A percentile compares a stretch with the other conserved stretches of the same genome.
These are phyloP conservation scores for Albula glossodonta DNA, from an alignment of 2,113 vertebrate species.

Conservation along the genomic window DNA sequence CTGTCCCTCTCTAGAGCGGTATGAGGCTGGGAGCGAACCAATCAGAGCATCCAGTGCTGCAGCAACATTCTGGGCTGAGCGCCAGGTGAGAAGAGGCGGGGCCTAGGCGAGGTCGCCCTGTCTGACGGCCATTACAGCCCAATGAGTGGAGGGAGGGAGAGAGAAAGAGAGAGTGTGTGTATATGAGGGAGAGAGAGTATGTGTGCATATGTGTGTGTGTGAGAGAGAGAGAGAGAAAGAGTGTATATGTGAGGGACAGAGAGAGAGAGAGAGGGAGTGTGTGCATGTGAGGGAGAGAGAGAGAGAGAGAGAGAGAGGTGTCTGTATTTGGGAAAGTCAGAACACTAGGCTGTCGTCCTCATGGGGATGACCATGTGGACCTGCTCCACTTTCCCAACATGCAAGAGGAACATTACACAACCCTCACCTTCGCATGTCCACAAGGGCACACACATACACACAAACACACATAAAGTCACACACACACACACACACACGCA, in stretches of 20 bases:
- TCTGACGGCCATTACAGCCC: slow-evolving; percentile 69
- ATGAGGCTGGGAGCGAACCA: slow-evolving; percentile 66
- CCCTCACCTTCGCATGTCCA: slow-evolving; percentile 12
- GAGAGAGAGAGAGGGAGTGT: slow-evolving; percentile 7
- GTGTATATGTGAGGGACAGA: background rate
- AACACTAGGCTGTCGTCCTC: background rate
- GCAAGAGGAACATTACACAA: background rate
- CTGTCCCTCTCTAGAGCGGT: slow-evolving; percentile 66
- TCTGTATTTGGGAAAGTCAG: background rate
- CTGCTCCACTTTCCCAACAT: background rate
- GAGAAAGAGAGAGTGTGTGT: background rate
- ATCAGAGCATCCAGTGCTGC: slow-evolving; percentile 66
- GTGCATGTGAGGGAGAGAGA: background rate
- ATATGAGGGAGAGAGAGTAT: background rate
- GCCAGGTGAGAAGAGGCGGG: slow-evolving; percentile 63
- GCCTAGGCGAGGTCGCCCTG: slow-evolving; percentile 63
- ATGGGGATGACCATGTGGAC: background rate
- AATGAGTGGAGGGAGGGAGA: slow-evolving; percentile 53
- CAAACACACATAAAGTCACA: background rate
- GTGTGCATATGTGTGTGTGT: background rate
- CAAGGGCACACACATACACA: background rate
- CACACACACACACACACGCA: background rate
- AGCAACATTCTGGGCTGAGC: slow-evolving; percentile 72
- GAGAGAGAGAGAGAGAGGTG: background rate
- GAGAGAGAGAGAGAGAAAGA: background rate